These are phyloP conservation scores for Melanotaenia duboulayi DNA, from an alignment of 2,113 vertebrate species.

Conservation along the genomic window DNA sequence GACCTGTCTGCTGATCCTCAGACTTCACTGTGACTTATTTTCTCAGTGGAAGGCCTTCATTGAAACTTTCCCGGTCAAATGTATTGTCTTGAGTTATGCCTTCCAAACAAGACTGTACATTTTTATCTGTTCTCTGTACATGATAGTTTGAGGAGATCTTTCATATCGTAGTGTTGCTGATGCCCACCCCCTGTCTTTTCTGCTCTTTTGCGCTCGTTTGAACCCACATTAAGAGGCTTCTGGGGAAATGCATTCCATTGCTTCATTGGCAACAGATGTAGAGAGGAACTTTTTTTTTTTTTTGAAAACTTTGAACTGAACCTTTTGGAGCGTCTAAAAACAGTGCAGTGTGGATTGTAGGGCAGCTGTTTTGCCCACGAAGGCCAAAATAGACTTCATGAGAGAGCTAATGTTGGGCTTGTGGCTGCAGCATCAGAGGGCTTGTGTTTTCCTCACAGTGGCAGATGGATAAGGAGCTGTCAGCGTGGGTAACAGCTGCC, in stretches of 20 bases:
- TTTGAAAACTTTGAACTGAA: conserved; percentile 55
- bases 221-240: conserved; percentile 63
- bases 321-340: conserved; percentile 77
- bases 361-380: conserved; percentile 79
- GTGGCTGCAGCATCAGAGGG: conserved; percentile 61
- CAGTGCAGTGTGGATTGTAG: conserved; percentile 57
- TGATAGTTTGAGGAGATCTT: conserved; percentile 22
- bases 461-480: conserved; percentile 78
- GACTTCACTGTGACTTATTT: conserved; percentile 51
- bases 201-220: conserved; percentile 53
- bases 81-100: not conserved
- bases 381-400: conserved; percentile 80
- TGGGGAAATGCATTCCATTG: conserved; percentile 79
- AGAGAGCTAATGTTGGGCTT: conserved; percentile 70
- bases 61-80: conserved; percentile 4
- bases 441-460: conserved; percentile 53
- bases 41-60: conserved; percentile 40
- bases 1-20: conserved; percentile 64
- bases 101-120: not conserved
- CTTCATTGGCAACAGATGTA: conserved; percentile 86
- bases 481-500: conserved; percentile 70
- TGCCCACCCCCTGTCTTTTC: conserved; percentile 9
- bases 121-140: not conserved
- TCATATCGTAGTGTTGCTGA: not conserved
- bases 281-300: conserved; percentile 58